Percentiles rank a stretch among this genome's conserved stretches.
Conservation (phyloP, 2,888 invertebrate genomes). For the Chalcosyrphus nemorum region DNA sequence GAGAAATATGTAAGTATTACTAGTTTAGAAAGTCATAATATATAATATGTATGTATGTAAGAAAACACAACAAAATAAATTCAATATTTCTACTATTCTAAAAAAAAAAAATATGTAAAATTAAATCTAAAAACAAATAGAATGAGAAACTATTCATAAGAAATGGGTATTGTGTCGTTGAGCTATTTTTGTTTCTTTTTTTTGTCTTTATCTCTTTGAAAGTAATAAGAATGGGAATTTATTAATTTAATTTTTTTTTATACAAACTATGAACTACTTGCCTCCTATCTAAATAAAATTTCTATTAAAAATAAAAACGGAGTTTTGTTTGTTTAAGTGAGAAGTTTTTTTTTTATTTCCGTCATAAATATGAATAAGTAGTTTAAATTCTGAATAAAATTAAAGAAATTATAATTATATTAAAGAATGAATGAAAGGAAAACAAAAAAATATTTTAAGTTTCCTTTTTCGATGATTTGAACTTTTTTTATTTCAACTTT, state of each 20-base stretch:
- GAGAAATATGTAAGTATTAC: slow-evolving; percentile 64
- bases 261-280: slow-evolving; percentile 26
- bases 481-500: slow-evolving; percentile 45
- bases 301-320: neutral
- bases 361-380: slow-evolving; percentile 40
- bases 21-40: slow-evolving; percentile 36
- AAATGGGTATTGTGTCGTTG: slow-evolving; percentile 19
- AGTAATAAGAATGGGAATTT: neutral
- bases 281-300: slow-evolving; percentile 29
- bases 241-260: slow-evolving; percentile 22
- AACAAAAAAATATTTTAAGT: slow-evolving; percentile 25
- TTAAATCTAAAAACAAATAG: neutral
- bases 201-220: neutral
- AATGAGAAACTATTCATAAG: slow-evolving; percentile 1
- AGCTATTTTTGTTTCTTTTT: slow-evolving; percentile 3
- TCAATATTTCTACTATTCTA: slow-evolving; percentile 33
- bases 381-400: slow-evolving; percentile 30
- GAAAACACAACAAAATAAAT: too few relatives aligned
- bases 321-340: neutral
- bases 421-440: slow-evolving; percentile 1
- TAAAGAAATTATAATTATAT: slow-evolving; percentile 30
- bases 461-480: slow-evolving; percentile 41
- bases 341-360: neutral
- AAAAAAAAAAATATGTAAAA: slow-evolving; percentile 22
- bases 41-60: slow-evolving; percentile 41